Conservation (phyloP, 2,797 vertebrate species). For the Acridotheres tristis region DNA sequence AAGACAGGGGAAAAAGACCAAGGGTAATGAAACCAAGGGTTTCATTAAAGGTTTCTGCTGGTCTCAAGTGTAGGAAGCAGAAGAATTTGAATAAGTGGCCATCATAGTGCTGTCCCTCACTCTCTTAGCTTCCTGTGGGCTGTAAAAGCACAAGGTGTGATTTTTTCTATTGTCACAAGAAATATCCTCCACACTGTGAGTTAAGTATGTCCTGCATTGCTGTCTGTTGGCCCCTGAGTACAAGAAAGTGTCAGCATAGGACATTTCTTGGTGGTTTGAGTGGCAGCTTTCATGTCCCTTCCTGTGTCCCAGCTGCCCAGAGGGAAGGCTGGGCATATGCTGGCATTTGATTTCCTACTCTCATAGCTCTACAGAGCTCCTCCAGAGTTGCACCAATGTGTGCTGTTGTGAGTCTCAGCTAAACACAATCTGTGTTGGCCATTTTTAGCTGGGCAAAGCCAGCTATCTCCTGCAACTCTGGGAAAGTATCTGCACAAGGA, state of each 20-base stretch:
- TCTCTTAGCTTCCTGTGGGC: background rate
- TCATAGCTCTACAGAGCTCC: background rate
- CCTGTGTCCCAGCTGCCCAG: background rate
- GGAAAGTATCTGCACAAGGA: background rate
- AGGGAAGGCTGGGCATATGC: background rate
- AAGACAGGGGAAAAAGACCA: background rate
- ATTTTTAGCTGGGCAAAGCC: background rate
- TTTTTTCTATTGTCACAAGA: background rate
- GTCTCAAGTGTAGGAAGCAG: background rate
- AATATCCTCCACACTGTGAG: background rate
- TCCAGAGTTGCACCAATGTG: background rate
- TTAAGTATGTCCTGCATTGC: background rate
- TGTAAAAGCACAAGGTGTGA: background rate
- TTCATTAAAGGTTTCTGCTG: background rate
- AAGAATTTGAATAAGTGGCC: background rate
- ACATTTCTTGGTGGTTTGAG: background rate
- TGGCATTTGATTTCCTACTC: background rate
- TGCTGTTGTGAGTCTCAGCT: background rate
- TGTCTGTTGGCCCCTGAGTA: background rate
- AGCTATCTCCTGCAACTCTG: background rate
- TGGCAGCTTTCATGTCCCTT: background rate
- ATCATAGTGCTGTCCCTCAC: background rate
- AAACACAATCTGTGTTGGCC: background rate
- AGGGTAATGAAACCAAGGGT: background rate
- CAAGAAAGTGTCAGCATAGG: accelerated